Base-by-base conservation (phyloP, 2,113 vertebrate genomes). In the Thryonomys swinderianus region DNA sequence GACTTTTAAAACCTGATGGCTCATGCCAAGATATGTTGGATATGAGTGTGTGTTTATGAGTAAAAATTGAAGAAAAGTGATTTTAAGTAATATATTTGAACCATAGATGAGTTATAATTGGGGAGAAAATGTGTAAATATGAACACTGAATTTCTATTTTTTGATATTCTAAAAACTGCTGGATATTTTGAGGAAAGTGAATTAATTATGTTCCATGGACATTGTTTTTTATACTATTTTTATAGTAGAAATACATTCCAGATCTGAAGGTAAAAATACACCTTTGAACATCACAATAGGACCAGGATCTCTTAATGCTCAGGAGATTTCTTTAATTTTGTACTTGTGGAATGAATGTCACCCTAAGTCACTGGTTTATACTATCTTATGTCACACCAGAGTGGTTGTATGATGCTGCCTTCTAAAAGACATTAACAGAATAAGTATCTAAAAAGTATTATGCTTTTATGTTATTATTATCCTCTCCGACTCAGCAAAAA, bases 351-450 rank as follows among this genome's bases (percentile, higher is more conserved):
- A 7, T 78, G 2, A 48, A 67, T 74, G 64, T 13, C 34, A 48
- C 21, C 11, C 13, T 57, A 34, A 78, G 11, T 6, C 37, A 11
- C 13, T 86, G 32, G 4, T 2, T 51, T 53, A 34, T 51, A n/a
- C 90, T 95, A 64, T 85, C 25, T 71, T 64, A 90, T 45, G 20
- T 82, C 85, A 92, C 55, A 92, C 11, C 5, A 69, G n/a, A n/a
- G 11, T 80, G 76, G 11, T 20, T 62, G 30, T 66, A 64, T 23
- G 69, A 17, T 53, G 4, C 37, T 71, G 6, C 57, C 78, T 93
- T 48, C 21, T 71, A 34, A 59, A 85, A 66, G 18, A 91, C 2
- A 23, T 32, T 69, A 91, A 79, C 10, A 69, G 3, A 79, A 64
- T 18, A 34, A 20, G 2, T 42, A 51, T 1, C 7, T 69, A 45